phyloP scores from a whole-genome alignment of 1,140 invertebrate species.

The Ptiloglossa arizonensis region DNA sequence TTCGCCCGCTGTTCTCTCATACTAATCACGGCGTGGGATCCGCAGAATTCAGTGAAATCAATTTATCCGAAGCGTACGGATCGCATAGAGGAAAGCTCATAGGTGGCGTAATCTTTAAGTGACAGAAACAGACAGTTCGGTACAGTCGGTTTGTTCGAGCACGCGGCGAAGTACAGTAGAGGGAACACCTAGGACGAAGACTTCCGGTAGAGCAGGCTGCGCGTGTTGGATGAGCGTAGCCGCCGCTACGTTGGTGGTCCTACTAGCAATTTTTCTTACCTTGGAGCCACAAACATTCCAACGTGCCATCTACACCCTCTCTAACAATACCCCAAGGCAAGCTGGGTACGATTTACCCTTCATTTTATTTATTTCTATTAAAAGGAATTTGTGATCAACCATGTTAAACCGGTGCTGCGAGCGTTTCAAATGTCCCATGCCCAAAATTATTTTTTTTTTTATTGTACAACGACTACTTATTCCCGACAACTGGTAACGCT shows the following conservation, averaged over 20 bases:
- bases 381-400: conserved; percentile 7
- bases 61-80: conserved; percentile 4
- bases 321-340: conserved; percentile 77
- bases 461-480: too few relatives aligned
- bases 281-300: conserved; percentile 76
- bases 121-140: conserved; percentile 72
- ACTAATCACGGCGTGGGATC: conserved; percentile 60
- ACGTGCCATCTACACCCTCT: conserved; percentile 72
- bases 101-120: conserved; percentile 74
- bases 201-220: conserved; percentile 71
- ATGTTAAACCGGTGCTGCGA: not conserved
- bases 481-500: too few relatives aligned
- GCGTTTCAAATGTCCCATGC: conserved; percentile 2
- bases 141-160: conserved; percentile 72
- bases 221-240: conserved; percentile 75
- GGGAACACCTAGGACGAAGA: conserved; percentile 72
- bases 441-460: not conserved
- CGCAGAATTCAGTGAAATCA: conserved; percentile 30
- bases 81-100: conserved; percentile 60
- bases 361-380: conserved; percentile 63
- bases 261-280: conserved; percentile 77
- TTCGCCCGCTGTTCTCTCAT: conserved; percentile 55
- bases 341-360: conserved; percentile 77
- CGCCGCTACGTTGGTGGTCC: conserved; percentile 72
- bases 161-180: conserved; percentile 70